These are phyloP conservation scores for Pedicia rivosa DNA, from an alignment of 2,888 invertebrate genomes.

Conservation along the genomic window DNA sequence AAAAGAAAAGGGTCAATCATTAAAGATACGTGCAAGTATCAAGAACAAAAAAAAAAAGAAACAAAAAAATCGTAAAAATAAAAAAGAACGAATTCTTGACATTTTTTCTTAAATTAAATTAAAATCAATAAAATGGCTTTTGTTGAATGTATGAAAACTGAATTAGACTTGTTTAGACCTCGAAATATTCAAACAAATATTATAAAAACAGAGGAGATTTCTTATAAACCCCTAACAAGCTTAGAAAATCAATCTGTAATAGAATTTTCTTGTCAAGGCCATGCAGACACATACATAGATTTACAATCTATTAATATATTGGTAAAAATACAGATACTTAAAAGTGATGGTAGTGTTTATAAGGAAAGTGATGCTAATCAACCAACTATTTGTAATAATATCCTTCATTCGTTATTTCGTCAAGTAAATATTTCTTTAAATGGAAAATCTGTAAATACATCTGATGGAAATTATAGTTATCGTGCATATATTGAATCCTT, in stretches of 20 bases:
- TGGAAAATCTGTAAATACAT: constrained; percentile 7
- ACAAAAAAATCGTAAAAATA: not conserved
- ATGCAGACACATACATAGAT: constrained; percentile 6
- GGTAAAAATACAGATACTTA: constrained; percentile 1
- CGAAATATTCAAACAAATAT: not conserved
- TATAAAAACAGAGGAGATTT: not conserved
- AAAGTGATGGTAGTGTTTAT: not conserved
- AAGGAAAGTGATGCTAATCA: not conserved
- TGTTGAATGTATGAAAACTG: constrained; percentile 1
- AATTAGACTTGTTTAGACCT: not conserved
- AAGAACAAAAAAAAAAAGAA: not conserved
- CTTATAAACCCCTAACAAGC: not conserved
- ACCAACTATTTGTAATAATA: constrained; percentile 6
- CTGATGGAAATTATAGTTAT: constrained; percentile 7
- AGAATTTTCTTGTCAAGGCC: constrained; percentile 4
- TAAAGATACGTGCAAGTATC: not conserved
- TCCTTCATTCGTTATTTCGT: constrained; percentile 6
- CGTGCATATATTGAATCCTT: constrained; percentile 7
- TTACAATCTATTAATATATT: constrained; percentile 3
- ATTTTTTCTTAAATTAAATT: not conserved
- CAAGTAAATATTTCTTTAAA: constrained; percentile 7
- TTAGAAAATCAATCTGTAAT: constrained; percentile 1
- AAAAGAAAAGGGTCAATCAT: no score
- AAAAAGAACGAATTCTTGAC: not conserved
- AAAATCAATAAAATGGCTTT: not conserved